phyloP scores from a whole-genome alignment of 1,140 invertebrate species.

The Bombus huntii region DNA sequence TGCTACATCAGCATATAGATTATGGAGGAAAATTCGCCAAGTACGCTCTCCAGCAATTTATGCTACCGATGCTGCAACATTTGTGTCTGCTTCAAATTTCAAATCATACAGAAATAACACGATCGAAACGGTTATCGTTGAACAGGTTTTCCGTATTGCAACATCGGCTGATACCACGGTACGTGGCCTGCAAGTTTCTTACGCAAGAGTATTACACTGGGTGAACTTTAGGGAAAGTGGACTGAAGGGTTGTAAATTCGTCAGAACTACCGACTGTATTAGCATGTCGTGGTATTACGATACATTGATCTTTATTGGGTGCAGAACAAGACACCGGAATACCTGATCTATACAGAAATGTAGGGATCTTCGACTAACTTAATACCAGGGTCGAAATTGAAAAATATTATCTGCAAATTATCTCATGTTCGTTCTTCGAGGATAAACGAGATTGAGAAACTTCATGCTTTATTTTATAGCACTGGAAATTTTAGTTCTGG shows the following conservation, averaged over 20 bases:
- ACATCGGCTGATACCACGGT: neutral
- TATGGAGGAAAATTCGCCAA: neutral
- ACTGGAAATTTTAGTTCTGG: neutral
- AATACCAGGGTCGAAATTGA: neutral
- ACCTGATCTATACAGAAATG: no score
- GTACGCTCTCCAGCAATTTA: neutral
- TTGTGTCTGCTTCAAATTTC: neutral
- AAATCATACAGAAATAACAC: slow-evolving; percentile 30
- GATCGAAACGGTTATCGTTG: slow-evolving; percentile 13
- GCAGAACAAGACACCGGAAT: neutral
- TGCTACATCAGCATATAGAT: neutral
- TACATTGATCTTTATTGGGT: slow-evolving; percentile 17
- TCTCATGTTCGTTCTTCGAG: neutral
- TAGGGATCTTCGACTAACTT: no score
- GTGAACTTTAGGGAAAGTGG: neutral
- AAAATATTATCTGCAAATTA: neutral
- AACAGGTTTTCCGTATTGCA: slow-evolving; percentile 13
- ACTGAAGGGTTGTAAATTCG: slow-evolving; percentile 7
- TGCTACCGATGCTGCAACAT: neutral
- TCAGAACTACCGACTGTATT: slow-evolving; percentile 16
- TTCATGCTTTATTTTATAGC: neutral
- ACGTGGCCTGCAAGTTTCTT: slow-evolving; percentile 17
- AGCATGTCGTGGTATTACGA: slow-evolving; percentile 2
- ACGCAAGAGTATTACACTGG: neutral
- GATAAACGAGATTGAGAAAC: neutral